A percentile compares a stretch with the other conserved stretches of the same genome.
Conservation (phyloP, 2,888 invertebrate genomes). For the Epiblema foenella region DNA sequence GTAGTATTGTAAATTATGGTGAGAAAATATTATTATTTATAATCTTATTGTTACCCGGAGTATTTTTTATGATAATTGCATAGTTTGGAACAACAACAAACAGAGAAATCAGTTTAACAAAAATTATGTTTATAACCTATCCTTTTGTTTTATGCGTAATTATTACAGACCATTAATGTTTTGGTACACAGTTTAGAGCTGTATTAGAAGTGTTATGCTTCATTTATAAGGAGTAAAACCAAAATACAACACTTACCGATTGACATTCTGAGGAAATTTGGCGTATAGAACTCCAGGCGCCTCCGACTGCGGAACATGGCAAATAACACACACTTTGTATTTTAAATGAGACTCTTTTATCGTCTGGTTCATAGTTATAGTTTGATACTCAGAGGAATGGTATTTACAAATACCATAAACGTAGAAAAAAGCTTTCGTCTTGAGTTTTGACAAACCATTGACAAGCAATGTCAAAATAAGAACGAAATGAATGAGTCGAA, state of each 20-base stretch:
- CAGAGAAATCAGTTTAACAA: background rate
- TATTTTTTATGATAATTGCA: background rate
- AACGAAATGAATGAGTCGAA: background rate
- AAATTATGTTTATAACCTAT: background rate
- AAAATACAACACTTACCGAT: conserved; percentile 30
- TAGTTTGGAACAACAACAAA: background rate
- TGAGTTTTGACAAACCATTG: background rate
- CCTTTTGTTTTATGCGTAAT: background rate
- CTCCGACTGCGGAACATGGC: conserved; percentile 34
- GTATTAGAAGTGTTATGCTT: background rate
- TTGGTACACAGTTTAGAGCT: background rate
- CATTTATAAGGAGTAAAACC: conserved; percentile 21
- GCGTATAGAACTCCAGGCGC: conserved; percentile 37
- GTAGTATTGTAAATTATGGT: no score
- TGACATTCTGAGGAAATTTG: conserved; percentile 34
- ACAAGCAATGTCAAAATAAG: background rate
- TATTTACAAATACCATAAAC: conserved; percentile 11
- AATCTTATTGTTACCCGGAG: no score
- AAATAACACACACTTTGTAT: conserved; percentile 41
- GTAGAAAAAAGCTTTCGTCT: background rate
- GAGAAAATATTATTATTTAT: no score
- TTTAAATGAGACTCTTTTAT: conserved; percentile 29
- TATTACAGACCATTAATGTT: background rate
- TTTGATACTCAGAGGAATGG: conserved; percentile 7
- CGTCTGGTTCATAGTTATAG: conserved; percentile 17